Base-by-base conservation (phyloP, 2,888 invertebrate species). In the Pammene fasciana region DNA sequence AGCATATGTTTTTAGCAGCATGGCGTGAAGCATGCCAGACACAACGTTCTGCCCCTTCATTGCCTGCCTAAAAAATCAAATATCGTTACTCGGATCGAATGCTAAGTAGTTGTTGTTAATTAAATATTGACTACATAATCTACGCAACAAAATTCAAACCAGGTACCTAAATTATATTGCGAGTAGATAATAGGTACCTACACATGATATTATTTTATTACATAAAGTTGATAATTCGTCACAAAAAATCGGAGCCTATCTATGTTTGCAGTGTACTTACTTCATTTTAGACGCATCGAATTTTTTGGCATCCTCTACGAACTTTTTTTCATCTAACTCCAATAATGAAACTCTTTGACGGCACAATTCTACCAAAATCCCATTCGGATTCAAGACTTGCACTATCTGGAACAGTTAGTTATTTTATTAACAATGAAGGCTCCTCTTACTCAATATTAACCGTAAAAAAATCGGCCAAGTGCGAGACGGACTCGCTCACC, bases 1-100 rank as follows among this genome's bases (percentile, higher is more conserved):
- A 34, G 92, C 92, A 64, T 92, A 92, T 0, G 92, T 90, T 75
- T 92, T 92, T 48, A 92, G 78, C 41, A 92, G 77, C 91, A 92
- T 92, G 6, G 90, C 90, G 70, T 92, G 92, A 54, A 92, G 76
- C 88, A 92, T 88, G 4, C 92, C 92, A 45, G 92, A 89, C 8
- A 86, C 89, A 61, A 92, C 83, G 50, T 83, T 86, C 76, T 92
- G 90, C 0, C 90, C 92, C 78, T 89, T 91, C 4, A 92, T 87
- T 48, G 91, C 89, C 71, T 88, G 76, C 72, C 92, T 92, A 74
- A n/a, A 57, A n/a, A 54, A 34, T 2, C 13, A 4, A 14, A 13
- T 13, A 52, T 34, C 26, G 26, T 34, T 26, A 18, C 46, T 26
- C 26, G 26, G 26, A 26, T 1, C 26, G 4, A 4, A 26, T 26